phyloP scores from a whole-genome alignment of 2,797 vertebrate species.

The Cyclopterus lumpus region DNA sequence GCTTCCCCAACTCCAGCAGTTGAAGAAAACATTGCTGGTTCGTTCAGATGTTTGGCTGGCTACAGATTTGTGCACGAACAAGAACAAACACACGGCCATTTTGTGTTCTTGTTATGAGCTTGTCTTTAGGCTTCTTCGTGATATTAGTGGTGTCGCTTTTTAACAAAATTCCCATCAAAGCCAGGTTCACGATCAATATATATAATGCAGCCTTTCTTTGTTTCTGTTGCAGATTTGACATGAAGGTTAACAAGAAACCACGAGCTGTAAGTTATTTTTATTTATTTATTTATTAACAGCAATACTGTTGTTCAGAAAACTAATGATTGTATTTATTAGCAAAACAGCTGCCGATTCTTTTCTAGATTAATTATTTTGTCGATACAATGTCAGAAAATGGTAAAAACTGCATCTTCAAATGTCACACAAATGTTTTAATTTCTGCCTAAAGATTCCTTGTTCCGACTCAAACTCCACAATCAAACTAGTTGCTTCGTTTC shows the following conservation, averaged over 20 bases:
- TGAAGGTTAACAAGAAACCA: constrained; percentile 99
- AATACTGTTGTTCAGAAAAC: neutral
- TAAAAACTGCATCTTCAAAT: neutral
- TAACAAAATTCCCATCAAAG: constrained; percentile 21
- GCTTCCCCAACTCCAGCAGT: constrained; percentile 30
- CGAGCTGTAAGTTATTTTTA: constrained; percentile 88
- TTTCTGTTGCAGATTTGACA: constrained; percentile 92
- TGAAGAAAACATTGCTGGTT: constrained; percentile 23
- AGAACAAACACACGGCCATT: constrained; percentile 35
- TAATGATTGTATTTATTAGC: neutral
- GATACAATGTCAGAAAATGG: neutral
- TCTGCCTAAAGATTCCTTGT: neutral
- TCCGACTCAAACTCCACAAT: neutral
- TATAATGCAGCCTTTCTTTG: constrained; percentile 73
- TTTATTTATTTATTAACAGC: neutral
- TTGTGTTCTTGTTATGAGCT: constrained; percentile 54
- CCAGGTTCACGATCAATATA: constrained; percentile 56
- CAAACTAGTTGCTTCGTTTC: neutral
- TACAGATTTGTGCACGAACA: constrained; percentile 46
- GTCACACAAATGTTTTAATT: neutral
- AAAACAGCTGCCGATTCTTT: neutral
- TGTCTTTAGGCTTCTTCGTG: constrained; percentile 55
- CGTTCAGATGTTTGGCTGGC: constrained; percentile 40
- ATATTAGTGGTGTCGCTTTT: constrained; percentile 45
- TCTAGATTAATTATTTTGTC: neutral